phyloP scores from a whole-genome alignment of 2,888 invertebrate species.

The Thereva unica region DNA sequence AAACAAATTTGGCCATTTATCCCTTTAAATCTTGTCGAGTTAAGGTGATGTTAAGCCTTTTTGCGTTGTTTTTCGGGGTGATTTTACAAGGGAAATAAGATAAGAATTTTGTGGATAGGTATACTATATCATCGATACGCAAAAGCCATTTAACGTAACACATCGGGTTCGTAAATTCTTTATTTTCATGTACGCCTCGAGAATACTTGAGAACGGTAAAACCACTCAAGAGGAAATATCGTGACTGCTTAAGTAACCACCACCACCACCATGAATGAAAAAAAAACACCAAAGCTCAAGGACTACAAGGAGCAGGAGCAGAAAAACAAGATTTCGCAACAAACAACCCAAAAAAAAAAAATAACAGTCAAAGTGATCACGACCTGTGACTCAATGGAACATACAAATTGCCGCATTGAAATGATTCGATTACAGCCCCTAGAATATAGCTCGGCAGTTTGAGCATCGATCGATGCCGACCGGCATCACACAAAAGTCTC shows the following conservation, averaged over 20 bases:
- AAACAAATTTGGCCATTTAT: too few relatives aligned
- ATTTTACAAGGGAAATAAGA: too few relatives aligned
- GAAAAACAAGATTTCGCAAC: not conserved
- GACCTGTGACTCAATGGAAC: conserved; percentile 32
- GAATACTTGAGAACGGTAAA: conserved; percentile 3
- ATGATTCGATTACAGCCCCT: conserved; percentile 25
- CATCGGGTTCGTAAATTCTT: conserved; percentile 15
- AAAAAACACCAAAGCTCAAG: conserved; percentile 4
- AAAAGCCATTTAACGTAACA: too few relatives aligned
- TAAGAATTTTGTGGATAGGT: too few relatives aligned
- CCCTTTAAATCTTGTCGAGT: too few relatives aligned
- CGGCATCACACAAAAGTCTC: too few relatives aligned
- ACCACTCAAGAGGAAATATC: conserved; percentile 5
- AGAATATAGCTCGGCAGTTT: too few relatives aligned
- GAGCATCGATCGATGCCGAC: too few relatives aligned
- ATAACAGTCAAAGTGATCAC: conserved; percentile 28
- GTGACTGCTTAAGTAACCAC: conserved; percentile 26
- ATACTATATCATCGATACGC: too few relatives aligned
- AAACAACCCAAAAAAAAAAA: too few relatives aligned
- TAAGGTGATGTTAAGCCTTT: too few relatives aligned
- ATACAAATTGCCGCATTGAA: conserved; percentile 35
- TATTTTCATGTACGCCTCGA: conserved; percentile 7
- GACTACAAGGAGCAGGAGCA: conserved; percentile 20
- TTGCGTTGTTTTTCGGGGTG: too few relatives aligned
- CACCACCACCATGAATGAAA: conserved; percentile 18